Conservation (phyloP, 2,888 invertebrate species). For the Escarpia spicata region DNA sequence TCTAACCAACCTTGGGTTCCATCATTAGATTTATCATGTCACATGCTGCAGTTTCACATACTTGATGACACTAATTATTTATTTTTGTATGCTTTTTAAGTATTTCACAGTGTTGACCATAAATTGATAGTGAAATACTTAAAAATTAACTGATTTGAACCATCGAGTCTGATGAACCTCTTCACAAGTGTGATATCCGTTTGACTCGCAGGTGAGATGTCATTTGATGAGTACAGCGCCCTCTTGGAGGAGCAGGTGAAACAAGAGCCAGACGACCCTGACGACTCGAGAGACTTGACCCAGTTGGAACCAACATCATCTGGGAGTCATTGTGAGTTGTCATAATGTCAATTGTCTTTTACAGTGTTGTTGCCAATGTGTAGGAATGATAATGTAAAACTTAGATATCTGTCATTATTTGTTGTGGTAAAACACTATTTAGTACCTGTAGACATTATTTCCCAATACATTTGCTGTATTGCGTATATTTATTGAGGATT, state of each 20-base stretch:
- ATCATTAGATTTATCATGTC: too few species aligned
- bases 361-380: too few species aligned
- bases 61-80: too few species aligned
- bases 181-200: neutral
- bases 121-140: too few species aligned
- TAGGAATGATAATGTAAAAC: neutral
- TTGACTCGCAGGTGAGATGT: constrained; percentile 29
- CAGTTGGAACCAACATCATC: neutral
- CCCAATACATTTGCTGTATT: too few species aligned
- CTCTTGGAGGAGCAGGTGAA: constrained; percentile 33
- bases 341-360: neutral
- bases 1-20: too few species aligned
- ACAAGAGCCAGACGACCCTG: constrained; percentile 24
- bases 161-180: too few species aligned
- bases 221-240: constrained; percentile 36
- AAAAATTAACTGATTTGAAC: too few species aligned
- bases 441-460: neutral
- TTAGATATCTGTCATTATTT: neutral
- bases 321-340: neutral
- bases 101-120: too few species aligned
- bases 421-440: neutral
- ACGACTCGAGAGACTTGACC: neutral
- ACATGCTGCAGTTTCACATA: too few species aligned
- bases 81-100: too few species aligned
- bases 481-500: neutral